phyloP scores from a whole-genome alignment of 2,113 vertebrate genomes.

The Varanus komodoensis region DNA sequence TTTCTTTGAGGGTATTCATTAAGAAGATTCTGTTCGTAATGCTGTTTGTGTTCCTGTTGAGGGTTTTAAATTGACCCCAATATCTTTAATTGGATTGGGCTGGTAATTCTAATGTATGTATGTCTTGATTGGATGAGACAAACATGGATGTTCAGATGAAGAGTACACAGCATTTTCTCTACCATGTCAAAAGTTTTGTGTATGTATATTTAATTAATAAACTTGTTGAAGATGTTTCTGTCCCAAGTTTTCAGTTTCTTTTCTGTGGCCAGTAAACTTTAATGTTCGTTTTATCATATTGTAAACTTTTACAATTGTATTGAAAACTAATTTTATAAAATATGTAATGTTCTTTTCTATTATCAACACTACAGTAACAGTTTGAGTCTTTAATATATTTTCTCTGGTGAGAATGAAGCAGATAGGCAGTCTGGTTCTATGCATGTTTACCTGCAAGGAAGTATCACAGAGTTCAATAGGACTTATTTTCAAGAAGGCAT shows the following conservation, averaged over 20 bases:
- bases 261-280: background rate
- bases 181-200: constrained; percentile 30
- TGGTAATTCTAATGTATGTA: constrained; percentile 63
- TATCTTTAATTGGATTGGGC: constrained; percentile 68
- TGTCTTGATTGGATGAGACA: constrained; percentile 53
- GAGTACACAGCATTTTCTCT: constrained; percentile 19
- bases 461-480: background rate
- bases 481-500: background rate
- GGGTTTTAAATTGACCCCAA: constrained; percentile 40
- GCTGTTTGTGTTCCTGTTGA: background rate
- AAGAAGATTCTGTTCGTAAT: constrained; percentile 38
- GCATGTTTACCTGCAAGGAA: background rate
- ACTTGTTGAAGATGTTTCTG: background rate
- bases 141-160: constrained; percentile 58
- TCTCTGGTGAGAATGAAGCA: background rate
- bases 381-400: background rate
- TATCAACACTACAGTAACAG: background rate
- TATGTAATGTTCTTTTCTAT: background rate
- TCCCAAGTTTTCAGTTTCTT: background rate
- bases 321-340: background rate
- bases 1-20: constrained; percentile 37
- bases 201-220: background rate
- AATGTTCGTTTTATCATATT: background rate
- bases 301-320: background rate
- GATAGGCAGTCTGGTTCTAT: background rate